A percentile compares a stretch with the other conserved stretches of the same genome.
phyloP scores from a whole-genome alignment of 1,140 invertebrate genomes.

The Pissodes strobi region DNA sequence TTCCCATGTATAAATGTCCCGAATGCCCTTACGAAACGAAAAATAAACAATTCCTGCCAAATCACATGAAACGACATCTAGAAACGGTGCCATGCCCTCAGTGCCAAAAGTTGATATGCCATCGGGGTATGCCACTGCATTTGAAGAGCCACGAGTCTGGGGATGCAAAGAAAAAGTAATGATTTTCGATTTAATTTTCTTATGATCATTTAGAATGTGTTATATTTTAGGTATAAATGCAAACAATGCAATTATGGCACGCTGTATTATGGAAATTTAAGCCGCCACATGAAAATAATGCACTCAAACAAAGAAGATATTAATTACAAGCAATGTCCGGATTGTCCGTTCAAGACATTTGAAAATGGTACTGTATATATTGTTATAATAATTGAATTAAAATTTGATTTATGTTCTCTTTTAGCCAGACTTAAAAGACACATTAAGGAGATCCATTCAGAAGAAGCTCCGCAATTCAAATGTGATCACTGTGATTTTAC shows the following conservation, averaged over 20 bases:
- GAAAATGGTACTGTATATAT: slow-evolving; percentile 14
- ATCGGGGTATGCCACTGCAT: slow-evolving; percentile 15
- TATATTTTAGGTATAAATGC: slow-evolving; percentile 16
- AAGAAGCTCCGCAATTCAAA: slow-evolving; percentile 17
- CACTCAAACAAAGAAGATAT: slow-evolving; percentile 15
- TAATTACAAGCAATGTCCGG: slow-evolving; percentile 9
- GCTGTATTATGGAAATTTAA: slow-evolving; percentile 17
- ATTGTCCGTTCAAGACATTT: slow-evolving; percentile 17
- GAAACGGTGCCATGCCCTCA: slow-evolving; percentile 3
- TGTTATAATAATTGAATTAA: background rate
- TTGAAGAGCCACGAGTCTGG: slow-evolving; percentile 12
- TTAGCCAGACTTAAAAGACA: slow-evolving; percentile 20
- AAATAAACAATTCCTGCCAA: slow-evolving; percentile 21
- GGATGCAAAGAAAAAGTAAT: slow-evolving; percentile 16
- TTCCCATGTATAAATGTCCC: slow-evolving; percentile 21
- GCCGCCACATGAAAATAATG: slow-evolving; percentile 16
- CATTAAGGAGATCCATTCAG: slow-evolving; percentile 19
- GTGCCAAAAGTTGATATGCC: slow-evolving; percentile 16
- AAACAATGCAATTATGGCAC: slow-evolving; percentile 15
- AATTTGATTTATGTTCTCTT: background rate
- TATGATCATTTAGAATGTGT: too few species aligned
- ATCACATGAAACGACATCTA: slow-evolving; percentile 22
- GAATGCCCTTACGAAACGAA: slow-evolving; percentile 22
- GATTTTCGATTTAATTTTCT: too few species aligned
- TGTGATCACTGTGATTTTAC: slow-evolving; percentile 15